Evolutionary conservation across 2,797 vertebrate genomes (phyloP).

Genomic region (Balearica regulorum): DNA sequence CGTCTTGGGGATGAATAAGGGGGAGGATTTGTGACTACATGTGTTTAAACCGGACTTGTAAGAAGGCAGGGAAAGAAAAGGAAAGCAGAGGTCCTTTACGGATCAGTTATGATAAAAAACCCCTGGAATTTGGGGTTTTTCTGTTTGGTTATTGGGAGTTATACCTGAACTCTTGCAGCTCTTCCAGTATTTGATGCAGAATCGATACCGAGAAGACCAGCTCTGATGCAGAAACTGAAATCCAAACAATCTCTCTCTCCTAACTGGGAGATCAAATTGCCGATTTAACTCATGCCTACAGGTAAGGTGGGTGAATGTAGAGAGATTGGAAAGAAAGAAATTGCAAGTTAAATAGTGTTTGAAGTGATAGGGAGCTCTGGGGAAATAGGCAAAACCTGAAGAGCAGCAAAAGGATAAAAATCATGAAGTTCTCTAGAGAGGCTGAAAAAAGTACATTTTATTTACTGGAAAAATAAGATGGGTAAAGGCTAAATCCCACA

Average conservation of each 20-base stretch:
- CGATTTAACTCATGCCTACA: background rate
- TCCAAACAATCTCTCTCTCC: background rate
- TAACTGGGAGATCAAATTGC: background rate
- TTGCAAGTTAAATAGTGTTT: background rate
- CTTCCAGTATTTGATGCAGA: background rate
- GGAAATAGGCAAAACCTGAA: background rate
- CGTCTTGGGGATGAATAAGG: background rate
- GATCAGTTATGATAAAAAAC: background rate
- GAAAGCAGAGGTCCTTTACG: background rate
- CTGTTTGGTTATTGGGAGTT: background rate
- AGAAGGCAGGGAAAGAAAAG: background rate
- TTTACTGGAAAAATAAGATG: slow-evolving; percentile 27
- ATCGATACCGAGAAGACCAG: background rate
- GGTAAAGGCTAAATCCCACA: slow-evolving; percentile 23
- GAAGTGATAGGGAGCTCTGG: background rate
- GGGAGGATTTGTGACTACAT: background rate
- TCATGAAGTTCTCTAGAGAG: background rate
- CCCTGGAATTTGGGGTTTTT: background rate
- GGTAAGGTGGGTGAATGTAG: background rate
- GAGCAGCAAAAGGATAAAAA: background rate
- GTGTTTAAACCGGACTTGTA: background rate
- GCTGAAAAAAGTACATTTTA: background rate
- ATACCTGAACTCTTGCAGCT: background rate
- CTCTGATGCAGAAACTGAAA: background rate
- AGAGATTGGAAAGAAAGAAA: background rate